Evolutionary conservation across 2,888 invertebrate genomes (phyloP).

Genomic region (Orthosia gothica): DNA sequence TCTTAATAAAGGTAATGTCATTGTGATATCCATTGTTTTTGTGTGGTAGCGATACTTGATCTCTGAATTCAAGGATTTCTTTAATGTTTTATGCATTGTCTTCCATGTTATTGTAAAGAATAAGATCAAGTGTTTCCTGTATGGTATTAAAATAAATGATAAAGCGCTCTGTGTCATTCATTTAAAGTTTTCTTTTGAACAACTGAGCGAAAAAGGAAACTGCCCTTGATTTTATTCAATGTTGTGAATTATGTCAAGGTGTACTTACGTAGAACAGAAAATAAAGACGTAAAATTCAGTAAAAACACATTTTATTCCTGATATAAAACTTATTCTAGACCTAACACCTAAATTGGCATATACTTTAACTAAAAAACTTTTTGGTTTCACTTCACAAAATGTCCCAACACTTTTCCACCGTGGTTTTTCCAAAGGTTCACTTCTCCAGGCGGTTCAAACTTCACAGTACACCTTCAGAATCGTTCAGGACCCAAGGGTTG

Average conservation of each 20-base stretch:
- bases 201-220: constrained; percentile 49
- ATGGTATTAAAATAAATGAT: constrained; percentile 6
- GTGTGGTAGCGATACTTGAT: constrained; percentile 33
- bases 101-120: constrained; percentile 29
- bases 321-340: constrained; percentile 71
- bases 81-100: constrained; percentile 14
- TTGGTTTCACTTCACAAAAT: constrained; percentile 79
- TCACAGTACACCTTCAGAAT: constrained; percentile 70
- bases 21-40: constrained; percentile 31
- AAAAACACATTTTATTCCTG: constrained; percentile 66
- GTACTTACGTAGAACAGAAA: constrained; percentile 67
- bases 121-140: constrained; percentile 47
- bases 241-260: constrained; percentile 65
- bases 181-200: constrained; percentile 41
- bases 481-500: constrained; percentile 65
- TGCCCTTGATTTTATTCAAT: constrained; percentile 59
- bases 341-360: constrained; percentile 74
- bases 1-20: constrained; percentile 20
- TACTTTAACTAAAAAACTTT: constrained; percentile 74
- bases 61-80: constrained; percentile 41
- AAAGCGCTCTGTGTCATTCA: constrained; percentile 20
- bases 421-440: constrained; percentile 65
- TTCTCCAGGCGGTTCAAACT: constrained; percentile 68
- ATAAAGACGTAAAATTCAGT: constrained; percentile 65
- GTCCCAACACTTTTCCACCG: constrained; percentile 68